Base-by-base conservation (phyloP, 2,113 vertebrate genomes). In the Salvelinus namaycush region DNA sequence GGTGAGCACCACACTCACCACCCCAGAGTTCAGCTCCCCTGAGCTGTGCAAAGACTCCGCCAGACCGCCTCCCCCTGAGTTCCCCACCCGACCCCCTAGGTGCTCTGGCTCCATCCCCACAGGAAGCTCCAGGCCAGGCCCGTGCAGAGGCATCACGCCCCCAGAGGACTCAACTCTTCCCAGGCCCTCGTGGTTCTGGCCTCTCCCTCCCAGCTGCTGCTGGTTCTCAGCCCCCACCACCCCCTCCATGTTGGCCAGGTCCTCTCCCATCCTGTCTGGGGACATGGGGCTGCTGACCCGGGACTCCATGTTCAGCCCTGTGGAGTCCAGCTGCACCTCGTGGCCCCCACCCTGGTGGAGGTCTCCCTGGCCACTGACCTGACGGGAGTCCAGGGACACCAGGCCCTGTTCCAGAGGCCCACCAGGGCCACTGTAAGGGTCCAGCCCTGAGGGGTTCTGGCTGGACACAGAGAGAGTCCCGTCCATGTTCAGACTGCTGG, bases 241-340 rank as follows among this genome's bases (percentile, higher is more conserved):
- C 13, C 95, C 93, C 0, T 97, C 96, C 95, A 99, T 98, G 0
- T 93, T 90, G 11, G 89, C 91, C 81, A 94, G 84, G 75, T 98
- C 96, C 72, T 98, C 97, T 0, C 95, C 87, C 95, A 99, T 98
- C 7, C 95, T 91, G 18, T 99, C 96, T 0, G 96, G 93, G 2
- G 97, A 96, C 87, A 99, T 97, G 57, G 97, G 97, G 88, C 97
- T 99, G 89, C 95, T 96, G 13, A 98, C 97, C 11, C 97, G 94
- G 71, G 84, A 98, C 86, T 98, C 97, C 95, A 99, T 98, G 26
- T 93, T 78, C 74, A 99, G 94, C 8, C 96, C 87, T 0, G 90
- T 73, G 3, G 94, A 93, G 86, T 98, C 96, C 89, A 98, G 90
- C 0, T 93, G 89, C 77, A 96, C 95, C 74, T 99, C 97, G 0